Base-by-base conservation (phyloP, 2,888 invertebrate species). In the Choreutis nemorana region DNA sequence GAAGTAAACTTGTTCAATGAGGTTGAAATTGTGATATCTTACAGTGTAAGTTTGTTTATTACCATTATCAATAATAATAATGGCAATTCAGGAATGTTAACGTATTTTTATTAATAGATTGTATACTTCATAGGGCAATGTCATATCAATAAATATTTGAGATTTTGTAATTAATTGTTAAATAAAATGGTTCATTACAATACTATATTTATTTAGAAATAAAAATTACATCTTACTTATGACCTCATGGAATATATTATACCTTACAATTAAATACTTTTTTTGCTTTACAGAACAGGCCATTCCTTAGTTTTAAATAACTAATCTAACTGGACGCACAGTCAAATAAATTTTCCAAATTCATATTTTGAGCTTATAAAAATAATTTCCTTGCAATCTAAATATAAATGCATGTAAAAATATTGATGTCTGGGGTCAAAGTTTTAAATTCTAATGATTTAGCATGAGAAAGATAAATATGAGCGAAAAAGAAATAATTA, bases 381-480 rank as follows among this genome's bases (percentile, higher is more conserved):
- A 73, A 75, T 75, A 73, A 72, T 64, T n/a, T 64, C 49, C 63
- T 63, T 51, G 61, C 50, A 60, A 63, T 66, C 53, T 70, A 75
- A 73, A 70, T n/a, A n/a, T 72, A 77, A 77, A 77, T 75, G 72
- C 73, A 65, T 73, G 56, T 71, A 72, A 70, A 73, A 72, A 72
- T 71, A 68, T 53, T 55, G 49, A 58, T 63, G 46, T 50, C 55
- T 56, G 16, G 30, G 32, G 51, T 30, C 31, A 30, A 27, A 54
- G 35, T 55, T 58, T 56, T 50, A 29, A 44, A 51, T 52, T 45
- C 60, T 60, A 64, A n/a, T n/a, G 63, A 57, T 53, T 60, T 55
- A 53, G 13, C 11, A 15, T 14, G 26, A 22, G 48, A 58, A 59
- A 60, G 42, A 45, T 53, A 54, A 56, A 54, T 51, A 42, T 58